Base-by-base conservation (phyloP, 2,888 invertebrate genomes). In the Blastobasis adustella region DNA sequence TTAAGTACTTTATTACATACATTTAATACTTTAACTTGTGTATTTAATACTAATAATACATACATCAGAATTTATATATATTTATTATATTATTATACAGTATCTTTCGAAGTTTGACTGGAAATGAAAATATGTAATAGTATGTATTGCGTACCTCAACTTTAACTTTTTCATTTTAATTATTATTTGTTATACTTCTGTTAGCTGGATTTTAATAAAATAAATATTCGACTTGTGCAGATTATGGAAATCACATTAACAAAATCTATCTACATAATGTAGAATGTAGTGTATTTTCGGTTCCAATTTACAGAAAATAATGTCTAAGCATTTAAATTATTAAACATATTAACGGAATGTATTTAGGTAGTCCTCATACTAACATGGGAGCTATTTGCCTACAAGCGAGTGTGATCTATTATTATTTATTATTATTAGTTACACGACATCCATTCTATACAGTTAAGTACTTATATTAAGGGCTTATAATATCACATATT, bases 401-500 rank as follows among this genome's bases (percentile, higher is more conserved):
- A 82, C 65, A 73, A 82, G 78, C 79, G 67, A 71, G 66, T 69
- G 57, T 66, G 66, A 49, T 61, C 72, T 76, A 71, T 23, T 23
- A 23, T 23, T 62, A 60, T 65, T 68, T 71, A 71, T 70, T 66
- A 70, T 23, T 23, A 58, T 67, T 69, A 71, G 65, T 72, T 79
- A 78, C 75, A 84, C 79, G 72, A 85, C 84, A 86, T 85, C 79
- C 67, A 85, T 71, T 75, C 68, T 42, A n/a, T 42, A 42, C 10
- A 42, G 10, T 42, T 8, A 42, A 42, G 73, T 78, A 79, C 80
- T 76, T 77, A 76, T 66, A 73, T 71, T 67, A 81, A 81, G 81
- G 76, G 78, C 77, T 79, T 80, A 83, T 79, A 84, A 85, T 87
- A 87, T 87, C 87, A 87, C 87, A 87, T 82, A 79, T 79, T 69